These are phyloP conservation scores for Hirudinaria manillensis DNA, from an alignment of 2,888 invertebrate genomes.

Conservation along the genomic window DNA sequence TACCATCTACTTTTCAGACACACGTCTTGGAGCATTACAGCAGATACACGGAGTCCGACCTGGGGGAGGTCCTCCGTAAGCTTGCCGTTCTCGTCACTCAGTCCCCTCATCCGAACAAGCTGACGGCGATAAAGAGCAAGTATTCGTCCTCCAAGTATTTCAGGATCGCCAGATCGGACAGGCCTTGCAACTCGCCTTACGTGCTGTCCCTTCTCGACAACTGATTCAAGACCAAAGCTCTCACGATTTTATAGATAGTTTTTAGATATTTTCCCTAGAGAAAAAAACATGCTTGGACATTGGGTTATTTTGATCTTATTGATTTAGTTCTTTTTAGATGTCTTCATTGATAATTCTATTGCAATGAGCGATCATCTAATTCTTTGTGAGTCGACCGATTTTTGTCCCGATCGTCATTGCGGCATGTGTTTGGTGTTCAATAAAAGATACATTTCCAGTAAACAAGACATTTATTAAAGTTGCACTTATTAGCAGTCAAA, in stretches of 20 bases:
- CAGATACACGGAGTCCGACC: conserved; percentile 65
- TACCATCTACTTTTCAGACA: neutral
- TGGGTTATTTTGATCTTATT: no score
- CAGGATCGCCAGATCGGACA: conserved; percentile 38
- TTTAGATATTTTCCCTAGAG: neutral
- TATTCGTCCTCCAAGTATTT: conserved; percentile 55
- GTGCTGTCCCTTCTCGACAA: neutral
- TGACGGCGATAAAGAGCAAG: conserved; percentile 52
- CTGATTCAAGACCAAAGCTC: neutral
- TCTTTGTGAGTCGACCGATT: neutral
- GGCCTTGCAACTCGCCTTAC: conserved; percentile 7
- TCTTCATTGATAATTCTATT: no score
- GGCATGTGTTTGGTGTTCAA: neutral
- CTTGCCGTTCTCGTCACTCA: conserved; percentile 67
- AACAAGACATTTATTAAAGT: neutral
- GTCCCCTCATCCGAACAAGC: conserved; percentile 64
- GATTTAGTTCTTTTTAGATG: no score
- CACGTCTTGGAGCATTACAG: conserved; percentile 60
- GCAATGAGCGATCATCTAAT: neutral
- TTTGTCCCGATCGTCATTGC: neutral
- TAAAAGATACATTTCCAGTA: neutral
- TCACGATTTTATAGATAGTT: conserved; percentile 1
- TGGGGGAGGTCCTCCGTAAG: conserved; percentile 65
- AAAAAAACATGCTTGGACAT: no score
- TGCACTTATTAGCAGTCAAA: neutral